Conservation (phyloP, 2,113 vertebrate genomes). For the Tetrax tetrax region DNA sequence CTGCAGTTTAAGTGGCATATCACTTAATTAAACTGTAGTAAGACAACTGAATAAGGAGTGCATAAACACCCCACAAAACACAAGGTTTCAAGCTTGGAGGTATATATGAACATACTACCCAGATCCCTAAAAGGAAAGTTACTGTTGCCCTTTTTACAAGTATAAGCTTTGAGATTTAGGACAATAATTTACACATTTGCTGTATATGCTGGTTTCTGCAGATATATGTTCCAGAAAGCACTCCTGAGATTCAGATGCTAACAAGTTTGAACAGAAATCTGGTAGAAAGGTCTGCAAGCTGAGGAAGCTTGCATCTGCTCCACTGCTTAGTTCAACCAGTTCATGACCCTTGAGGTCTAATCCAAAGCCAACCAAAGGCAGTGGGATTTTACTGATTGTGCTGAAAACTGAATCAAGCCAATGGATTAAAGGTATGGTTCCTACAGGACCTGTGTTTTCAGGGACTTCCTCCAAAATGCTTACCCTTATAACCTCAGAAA, state of each 20-base stretch:
- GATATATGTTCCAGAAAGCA: constrained; percentile 50
- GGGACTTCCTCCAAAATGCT: constrained; percentile 43
- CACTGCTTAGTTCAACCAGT: constrained; percentile 40
- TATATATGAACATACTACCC: neutral
- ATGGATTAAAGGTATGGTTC: constrained; percentile 45
- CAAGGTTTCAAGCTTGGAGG: neutral
- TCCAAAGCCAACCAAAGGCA: constrained; percentile 51
- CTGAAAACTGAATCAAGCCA: constrained; percentile 57
- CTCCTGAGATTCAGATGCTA: constrained; percentile 50
- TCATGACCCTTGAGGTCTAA: constrained; percentile 54
- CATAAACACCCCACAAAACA: constrained; percentile 57
- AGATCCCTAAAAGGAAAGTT: neutral
- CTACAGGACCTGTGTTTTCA: constrained; percentile 53
- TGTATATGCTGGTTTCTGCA: constrained; percentile 15
- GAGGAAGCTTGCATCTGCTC: constrained; percentile 48
- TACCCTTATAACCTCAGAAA: constrained; percentile 58
- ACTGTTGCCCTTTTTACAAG: neutral
- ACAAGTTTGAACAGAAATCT: constrained; percentile 49
- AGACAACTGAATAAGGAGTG: constrained; percentile 16
- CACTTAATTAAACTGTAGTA: constrained; percentile 54
- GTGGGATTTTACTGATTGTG: constrained; percentile 58
- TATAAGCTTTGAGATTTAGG: constrained; percentile 33
- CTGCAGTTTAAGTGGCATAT: constrained; percentile 14
- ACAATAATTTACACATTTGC: constrained; percentile 30
- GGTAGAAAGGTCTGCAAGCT: constrained; percentile 26